Evolutionary conservation across 2,888 invertebrate genomes (phyloP), one percentile per base, ranked within the genome.

Genomic region (Ornithoptera priamus): DNA sequence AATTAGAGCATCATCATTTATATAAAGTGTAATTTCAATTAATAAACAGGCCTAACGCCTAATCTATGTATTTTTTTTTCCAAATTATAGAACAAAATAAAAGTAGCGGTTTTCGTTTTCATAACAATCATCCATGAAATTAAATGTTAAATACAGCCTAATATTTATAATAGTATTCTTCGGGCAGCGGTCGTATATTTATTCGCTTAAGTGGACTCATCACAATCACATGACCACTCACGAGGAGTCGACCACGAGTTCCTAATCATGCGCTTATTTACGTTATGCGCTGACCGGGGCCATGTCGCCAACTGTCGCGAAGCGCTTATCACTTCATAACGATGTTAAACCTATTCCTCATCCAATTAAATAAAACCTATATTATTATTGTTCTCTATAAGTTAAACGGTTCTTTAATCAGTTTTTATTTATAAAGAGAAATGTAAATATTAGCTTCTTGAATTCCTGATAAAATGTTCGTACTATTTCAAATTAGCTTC

Each of bases 161-260:
- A 78, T 86, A 83, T 86, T 85, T 82, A 80, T 83, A 80, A 79
- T 81, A 81, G 79, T 75, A 76, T 78, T 82, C 80, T 77, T 80
- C 77, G 80, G 81, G 80, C 79, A 82, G 79, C 77, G 79, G 82
- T 78, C 76, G 80, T 76, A 81, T 84, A 81, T 89, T 90, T 89
- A 91, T 91, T 92, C 87, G 88, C 87, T 92, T 89, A 92, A 92
- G 90, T 92, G 91, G 91, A 80, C 85, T 86, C 88, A 90, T 90
- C 84, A 85, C 85, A 85, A 84, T 92, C 91, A 92, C 89, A 89
- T 92, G 92, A 92, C 82, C 80, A 79, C 85, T 87, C 85, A 87
- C 87, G 86, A 87, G 88, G 82, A 83, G 77, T 77, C 77, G 84
- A 81, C 88, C 88, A 89, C 89, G 90, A 88, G 89, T 80, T 88